These are phyloP conservation scores for Sarcophaga bullata DNA, from an alignment of 1,140 invertebrate species.

Conservation along the genomic window DNA sequence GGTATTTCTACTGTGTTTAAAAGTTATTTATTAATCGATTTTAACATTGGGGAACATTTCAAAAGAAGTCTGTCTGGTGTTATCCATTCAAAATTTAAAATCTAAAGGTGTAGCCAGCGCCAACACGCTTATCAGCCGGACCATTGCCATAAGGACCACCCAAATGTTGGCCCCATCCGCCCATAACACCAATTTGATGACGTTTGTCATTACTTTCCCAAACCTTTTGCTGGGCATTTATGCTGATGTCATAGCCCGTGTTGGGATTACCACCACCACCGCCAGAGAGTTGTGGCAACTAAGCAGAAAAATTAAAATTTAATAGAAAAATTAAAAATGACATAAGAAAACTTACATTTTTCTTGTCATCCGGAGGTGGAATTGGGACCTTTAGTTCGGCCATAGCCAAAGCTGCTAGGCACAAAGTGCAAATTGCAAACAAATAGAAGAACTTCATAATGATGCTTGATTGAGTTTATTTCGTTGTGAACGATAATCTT, in stretches of 20 bases:
- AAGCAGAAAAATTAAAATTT: not conserved
- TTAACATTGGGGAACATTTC: too few species aligned
- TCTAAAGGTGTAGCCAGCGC: slow-evolving; percentile 53
- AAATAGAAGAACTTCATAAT: too few species aligned
- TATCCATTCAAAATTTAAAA: slow-evolving; percentile 16
- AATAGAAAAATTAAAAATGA: not conserved
- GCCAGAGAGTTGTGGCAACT: slow-evolving; percentile 47
- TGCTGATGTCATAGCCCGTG: slow-evolving; percentile 55
- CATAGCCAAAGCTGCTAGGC: too few species aligned
- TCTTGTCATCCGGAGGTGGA: too few species aligned
- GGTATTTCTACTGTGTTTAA: too few species aligned
- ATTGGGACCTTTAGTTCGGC: too few species aligned
- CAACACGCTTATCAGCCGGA: slow-evolving; percentile 53
- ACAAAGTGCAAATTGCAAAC: too few species aligned
- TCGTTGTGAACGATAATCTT: too few species aligned
- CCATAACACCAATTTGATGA: slow-evolving; percentile 55
- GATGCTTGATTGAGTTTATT: too few species aligned
- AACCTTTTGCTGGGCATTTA: slow-evolving; percentile 52
- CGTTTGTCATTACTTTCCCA: slow-evolving; percentile 59
- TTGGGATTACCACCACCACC: slow-evolving; percentile 54
- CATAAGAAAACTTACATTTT: not conserved
- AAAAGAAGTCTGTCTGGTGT: too few species aligned
- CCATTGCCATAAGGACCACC: slow-evolving; percentile 62
- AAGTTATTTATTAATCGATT: too few species aligned
- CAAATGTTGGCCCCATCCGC: slow-evolving; percentile 56